A percentile compares a stretch with the other conserved stretches of the same genome.
phyloP scores from a whole-genome alignment of 2,888 invertebrate genomes.

The Rhaphigaster nebulosa region DNA sequence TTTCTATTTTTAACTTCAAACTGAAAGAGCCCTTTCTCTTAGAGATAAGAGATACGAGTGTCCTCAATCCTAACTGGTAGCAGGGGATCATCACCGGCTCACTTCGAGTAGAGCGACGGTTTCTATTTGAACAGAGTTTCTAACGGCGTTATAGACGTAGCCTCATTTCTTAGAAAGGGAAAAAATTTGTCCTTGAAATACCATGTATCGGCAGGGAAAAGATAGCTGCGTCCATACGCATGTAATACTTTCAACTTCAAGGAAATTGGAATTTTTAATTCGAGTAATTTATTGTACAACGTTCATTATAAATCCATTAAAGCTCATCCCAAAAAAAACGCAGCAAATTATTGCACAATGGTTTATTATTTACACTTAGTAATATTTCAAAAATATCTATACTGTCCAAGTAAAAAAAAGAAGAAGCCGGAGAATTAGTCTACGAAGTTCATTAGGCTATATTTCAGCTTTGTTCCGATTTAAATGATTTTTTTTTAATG shows the following conservation, averaged over 20 bases:
- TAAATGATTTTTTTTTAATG: too few species aligned
- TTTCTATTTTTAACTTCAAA: background rate
- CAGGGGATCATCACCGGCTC: constrained; percentile 20
- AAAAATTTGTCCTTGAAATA: background rate
- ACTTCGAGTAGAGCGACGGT: background rate
- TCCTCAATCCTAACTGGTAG: constrained; percentile 18
- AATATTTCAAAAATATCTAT: too few species aligned
- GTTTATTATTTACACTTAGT: too few species aligned
- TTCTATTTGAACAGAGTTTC: constrained; percentile 43
- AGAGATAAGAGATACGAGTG: constrained; percentile 1
- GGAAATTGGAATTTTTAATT: background rate
- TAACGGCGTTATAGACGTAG: background rate
- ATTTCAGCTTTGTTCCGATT: too few species aligned
- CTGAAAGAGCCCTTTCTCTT: constrained; percentile 27
- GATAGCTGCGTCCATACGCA: background rate
- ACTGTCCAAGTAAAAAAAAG: too few species aligned
- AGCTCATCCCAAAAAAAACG: too few species aligned
- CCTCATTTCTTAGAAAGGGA: constrained; percentile 5
- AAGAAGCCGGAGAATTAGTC: too few species aligned
- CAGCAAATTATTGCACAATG: too few species aligned
- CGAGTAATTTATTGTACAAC: background rate
- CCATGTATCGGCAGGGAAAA: background rate
- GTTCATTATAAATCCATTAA: background rate
- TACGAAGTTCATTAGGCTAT: too few species aligned
- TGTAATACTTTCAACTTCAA: background rate